Conservation (phyloP, 2,888 invertebrate species). For the Brachynemurus nebulosus region DNA sequence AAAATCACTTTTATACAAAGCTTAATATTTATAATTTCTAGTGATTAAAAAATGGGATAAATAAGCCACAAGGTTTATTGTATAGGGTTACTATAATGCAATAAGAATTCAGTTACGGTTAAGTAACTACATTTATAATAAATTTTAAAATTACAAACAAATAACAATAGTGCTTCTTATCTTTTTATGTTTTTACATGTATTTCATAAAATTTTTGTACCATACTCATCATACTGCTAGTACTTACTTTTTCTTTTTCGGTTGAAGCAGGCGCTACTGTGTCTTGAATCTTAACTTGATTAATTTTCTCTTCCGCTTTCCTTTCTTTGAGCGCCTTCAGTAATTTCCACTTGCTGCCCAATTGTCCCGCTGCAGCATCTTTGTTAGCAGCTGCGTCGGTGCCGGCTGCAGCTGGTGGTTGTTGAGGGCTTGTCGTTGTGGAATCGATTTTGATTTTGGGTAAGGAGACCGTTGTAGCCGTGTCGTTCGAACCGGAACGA, state of each 20-base stretch:
- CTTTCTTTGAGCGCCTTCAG: conserved; percentile 78
- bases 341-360: conserved; percentile 82
- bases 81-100: conserved; percentile 5
- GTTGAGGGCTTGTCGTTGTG: conserved; percentile 25
- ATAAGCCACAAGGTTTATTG: conserved; percentile 10
- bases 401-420: conserved; percentile 25
- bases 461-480: conserved; percentile 28
- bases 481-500: conserved; percentile 27
- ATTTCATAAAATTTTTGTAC: conserved; percentile 52
- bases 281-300: conserved; percentile 50
- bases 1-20: too few relatives aligned
- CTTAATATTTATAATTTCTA: too few relatives aligned
- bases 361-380: conserved; percentile 32
- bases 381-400: conserved; percentile 27
- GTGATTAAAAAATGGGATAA: conserved; percentile 1
- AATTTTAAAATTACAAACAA: too few relatives aligned
- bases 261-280: conserved; percentile 41
- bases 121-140: background rate
- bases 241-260: conserved; percentile 58
- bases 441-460: conserved; percentile 38
- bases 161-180: too few relatives aligned
- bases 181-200: conserved; percentile 43
- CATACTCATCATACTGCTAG: conserved; percentile 48
- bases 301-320: conserved; percentile 74
- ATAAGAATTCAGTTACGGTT: background rate